These are phyloP conservation scores for Tenualosa thibaudeaui DNA, from an alignment of 2,797 vertebrate genomes.

Conservation along the genomic window DNA sequence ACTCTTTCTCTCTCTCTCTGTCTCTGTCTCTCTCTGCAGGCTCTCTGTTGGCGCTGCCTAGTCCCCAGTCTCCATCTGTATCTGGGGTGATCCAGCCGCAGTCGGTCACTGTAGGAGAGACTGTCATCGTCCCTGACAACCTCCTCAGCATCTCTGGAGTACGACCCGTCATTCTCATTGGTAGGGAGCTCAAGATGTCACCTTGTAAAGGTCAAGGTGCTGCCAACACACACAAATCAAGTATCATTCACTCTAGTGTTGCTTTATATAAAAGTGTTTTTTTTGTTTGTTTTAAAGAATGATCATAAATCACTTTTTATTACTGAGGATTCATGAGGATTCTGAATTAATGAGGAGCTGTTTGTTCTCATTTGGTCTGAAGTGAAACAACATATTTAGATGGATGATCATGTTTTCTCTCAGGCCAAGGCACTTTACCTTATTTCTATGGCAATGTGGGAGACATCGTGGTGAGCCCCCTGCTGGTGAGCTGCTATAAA, in stretches of 20 bases:
- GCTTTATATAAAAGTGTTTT: background rate
- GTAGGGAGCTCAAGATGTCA: conserved; percentile 66
- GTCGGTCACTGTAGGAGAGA: conserved; percentile 91
- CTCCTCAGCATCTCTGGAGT: conserved; percentile 90
- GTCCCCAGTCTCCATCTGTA: conserved; percentile 78
- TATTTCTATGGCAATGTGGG: conserved; percentile 98
- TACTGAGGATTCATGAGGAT: too few relatives aligned
- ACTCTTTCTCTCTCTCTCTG: background rate
- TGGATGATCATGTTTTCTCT: background rate
- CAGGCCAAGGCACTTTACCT: conserved; percentile 96
- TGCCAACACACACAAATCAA: background rate
- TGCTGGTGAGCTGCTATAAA: conserved; percentile 96
- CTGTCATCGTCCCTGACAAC: conserved; percentile 96
- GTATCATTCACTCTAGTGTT: background rate
- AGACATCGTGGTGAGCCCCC: conserved; percentile 95
- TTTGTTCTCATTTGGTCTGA: background rate
- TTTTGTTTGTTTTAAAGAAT: background rate
- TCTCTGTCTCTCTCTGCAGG: conserved; percentile 64
- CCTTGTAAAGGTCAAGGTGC: background rate
- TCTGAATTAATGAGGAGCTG: background rate
- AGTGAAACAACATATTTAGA: background rate
- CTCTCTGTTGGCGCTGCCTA: conserved; percentile 77
- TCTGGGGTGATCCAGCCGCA: conserved; percentile 91
- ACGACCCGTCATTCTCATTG: conserved; percentile 96
- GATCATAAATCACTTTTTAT: too few relatives aligned